Conservation (phyloP, 92 coral and sea anemone species). For the Anthopleura xanthogrammica region DNA sequence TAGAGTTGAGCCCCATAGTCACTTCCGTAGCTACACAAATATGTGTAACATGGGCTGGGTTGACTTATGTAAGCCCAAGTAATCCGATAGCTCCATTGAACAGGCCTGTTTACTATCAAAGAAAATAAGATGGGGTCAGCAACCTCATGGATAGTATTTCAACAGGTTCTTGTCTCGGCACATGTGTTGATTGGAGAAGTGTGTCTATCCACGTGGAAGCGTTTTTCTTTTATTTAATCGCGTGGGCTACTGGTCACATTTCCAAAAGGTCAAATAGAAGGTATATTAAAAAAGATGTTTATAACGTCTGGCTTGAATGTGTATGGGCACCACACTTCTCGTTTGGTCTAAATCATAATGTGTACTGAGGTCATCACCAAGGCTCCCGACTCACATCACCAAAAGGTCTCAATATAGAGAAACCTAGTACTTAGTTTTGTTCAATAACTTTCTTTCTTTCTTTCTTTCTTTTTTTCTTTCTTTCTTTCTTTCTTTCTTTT, state of each 20-base stretch:
- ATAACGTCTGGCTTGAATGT: not conserved
- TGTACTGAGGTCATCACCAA: too few species aligned
- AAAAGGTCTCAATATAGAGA: too few species aligned
- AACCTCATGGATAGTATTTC: not conserved
- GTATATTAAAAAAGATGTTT: not conserved
- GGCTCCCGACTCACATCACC: too few species aligned
- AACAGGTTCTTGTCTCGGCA: constrained; percentile 6
- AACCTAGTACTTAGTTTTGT: too few species aligned
- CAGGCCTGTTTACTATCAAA: not conserved
- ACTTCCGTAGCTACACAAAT: not conserved
- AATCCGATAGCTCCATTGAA: not conserved
- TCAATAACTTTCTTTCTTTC: too few species aligned
- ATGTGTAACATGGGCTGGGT: not conserved
- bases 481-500: too few species aligned
- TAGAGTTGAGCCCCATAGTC: not conserved
- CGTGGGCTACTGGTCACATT: constrained; percentile 2
- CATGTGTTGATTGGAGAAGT: constrained; percentile 8
- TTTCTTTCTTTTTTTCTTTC: too few species aligned
- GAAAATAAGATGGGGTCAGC: not conserved
- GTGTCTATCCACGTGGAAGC: constrained; percentile 1
- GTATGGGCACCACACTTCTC: too few species aligned
- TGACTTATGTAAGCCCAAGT: not conserved
- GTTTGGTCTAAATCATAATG: too few species aligned
- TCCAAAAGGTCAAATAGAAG: constrained; percentile 1
- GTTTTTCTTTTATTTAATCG: constrained; percentile 1